Evolutionary conservation across 1,140 invertebrate species (phyloP).

Genomic region (Lethocerus indicus): DNA sequence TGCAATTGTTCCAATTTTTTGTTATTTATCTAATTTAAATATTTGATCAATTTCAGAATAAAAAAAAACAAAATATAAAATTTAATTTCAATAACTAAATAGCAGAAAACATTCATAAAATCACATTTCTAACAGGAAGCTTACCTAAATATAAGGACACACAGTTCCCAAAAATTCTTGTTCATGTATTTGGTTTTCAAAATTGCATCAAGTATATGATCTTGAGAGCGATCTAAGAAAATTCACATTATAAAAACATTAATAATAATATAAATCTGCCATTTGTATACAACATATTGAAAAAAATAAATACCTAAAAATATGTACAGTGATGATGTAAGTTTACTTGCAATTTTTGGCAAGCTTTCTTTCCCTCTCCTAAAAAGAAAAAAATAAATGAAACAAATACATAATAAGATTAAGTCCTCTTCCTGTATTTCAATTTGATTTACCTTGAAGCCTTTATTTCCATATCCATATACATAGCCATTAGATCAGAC

Average conservation of each 20-base stretch:
- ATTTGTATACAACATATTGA: neutral
- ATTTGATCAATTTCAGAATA: neutral
- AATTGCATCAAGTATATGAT: slow-evolving; percentile 19
- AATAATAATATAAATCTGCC: neutral
- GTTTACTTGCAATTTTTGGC: slow-evolving; percentile 25
- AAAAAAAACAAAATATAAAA: neutral
- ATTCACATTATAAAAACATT: neutral
- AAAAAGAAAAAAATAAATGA: slow-evolving; percentile 8
- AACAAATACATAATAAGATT: neutral
- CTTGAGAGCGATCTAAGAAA: slow-evolving; percentile 17
- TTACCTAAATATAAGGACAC: slow-evolving; percentile 17
- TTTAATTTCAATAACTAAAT: neutral
- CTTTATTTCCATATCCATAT: slow-evolving; percentile 30
- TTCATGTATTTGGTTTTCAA: slow-evolving; percentile 16
- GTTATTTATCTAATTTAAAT: neutral
- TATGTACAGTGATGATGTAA: slow-evolving; percentile 27
- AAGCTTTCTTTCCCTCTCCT: slow-evolving; percentile 24
- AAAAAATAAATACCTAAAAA: slow-evolving; percentile 26
- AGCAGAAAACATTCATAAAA: neutral
- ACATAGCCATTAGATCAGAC: slow-evolving; percentile 29
- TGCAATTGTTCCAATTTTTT: neutral
- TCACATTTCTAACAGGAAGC: slow-evolving; percentile 1
- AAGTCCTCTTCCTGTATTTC: neutral
- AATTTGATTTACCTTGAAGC: slow-evolving; percentile 24
- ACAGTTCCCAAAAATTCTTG: slow-evolving; percentile 17